A percentile compares a stretch with the other conserved stretches of the same genome.
These are phyloP conservation scores for Tolypeutes matacus DNA, from an alignment of 2,797 vertebrate species.

Conservation along the genomic window DNA sequence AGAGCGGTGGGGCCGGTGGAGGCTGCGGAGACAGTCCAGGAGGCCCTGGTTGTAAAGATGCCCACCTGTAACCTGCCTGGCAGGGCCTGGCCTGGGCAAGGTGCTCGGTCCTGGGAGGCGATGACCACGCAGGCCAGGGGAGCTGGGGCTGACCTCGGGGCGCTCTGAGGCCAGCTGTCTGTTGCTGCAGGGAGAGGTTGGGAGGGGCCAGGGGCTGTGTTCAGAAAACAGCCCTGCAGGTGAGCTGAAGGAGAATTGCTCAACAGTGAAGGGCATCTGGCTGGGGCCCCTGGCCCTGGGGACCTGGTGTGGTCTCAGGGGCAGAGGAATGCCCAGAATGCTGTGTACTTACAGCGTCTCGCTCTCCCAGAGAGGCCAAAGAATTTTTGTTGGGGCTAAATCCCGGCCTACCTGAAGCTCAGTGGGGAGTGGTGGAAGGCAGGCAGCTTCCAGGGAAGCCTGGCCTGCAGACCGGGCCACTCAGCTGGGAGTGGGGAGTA, in stretches of 20 bases:
- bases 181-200: rapidly evolving
- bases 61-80: background rate
- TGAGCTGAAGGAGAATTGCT: background rate
- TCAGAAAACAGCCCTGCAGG: conserved; percentile 25
- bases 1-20: background rate
- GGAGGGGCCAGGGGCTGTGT: background rate
- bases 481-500: rapidly evolving
- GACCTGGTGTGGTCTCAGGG: background rate
- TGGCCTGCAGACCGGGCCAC: rapidly evolving
- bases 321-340: conserved; percentile 55
- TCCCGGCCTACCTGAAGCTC: background rate
- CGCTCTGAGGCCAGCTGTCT: rapidly evolving
- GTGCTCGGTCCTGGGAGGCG: background rate
- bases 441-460: background rate
- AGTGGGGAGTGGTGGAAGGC: rapidly evolving
- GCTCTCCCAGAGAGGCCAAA: background rate
- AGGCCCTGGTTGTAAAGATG: no score
- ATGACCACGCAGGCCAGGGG: background rate
- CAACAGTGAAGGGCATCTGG: background rate
- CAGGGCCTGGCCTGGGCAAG: background rate
- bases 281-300: background rate
- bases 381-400: background rate
- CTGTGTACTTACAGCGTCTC: background rate
- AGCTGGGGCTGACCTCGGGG: background rate
- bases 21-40: rapidly evolving